Evolutionary conservation across 1,140 invertebrate species (phyloP), one percentile per base, ranked within the genome.

Genomic region (Drosophila orosa): DNA sequence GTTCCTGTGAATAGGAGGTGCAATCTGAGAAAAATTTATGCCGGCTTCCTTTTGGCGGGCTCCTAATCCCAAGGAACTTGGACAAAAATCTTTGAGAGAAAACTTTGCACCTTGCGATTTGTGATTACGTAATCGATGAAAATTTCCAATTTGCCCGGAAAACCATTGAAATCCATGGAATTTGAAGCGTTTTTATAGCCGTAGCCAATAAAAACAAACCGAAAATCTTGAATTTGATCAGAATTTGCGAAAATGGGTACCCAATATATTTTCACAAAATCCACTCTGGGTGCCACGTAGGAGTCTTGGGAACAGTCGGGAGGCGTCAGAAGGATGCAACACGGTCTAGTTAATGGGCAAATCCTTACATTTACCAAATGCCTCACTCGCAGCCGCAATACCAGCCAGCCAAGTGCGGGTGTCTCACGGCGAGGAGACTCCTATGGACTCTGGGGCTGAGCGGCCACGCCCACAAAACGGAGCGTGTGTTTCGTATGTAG

Each of bases 221-320:
- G 50, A 78, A 82, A 79, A 66, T 59, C 27, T 54, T 17, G 63
- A 94, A 93, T 95, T 95, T 92, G 93, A 93, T 92, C 90, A 92
- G 84, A 95, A 94, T 94, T 96, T 95, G 92, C 94, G 92, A 95
- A 96, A 96, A 96, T 94, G 95, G 95, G 95, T 95, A 94, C 93
- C 92, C 79, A 86, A 91, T 73, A 60, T 67, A 91, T 86, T 93
- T 92, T 92, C 68, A 78, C 93, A 95, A 93, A 93, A 92, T 83
- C 73, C 75, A 80, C 54, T 65, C 73, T 77, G 60, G 58, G 25
- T 63, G 84, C 82, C 71, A 75, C 72, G 69, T 78, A 37, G 71
- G 37, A 73, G 66, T 57, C 39, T 80, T 24, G 55, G 78, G 75
- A 71, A 90, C 42, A 24, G 12, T 24, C 61, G 50, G 25, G 31